Conservation (phyloP, 2,888 invertebrate genomes). For the Augiades crinisus region DNA sequence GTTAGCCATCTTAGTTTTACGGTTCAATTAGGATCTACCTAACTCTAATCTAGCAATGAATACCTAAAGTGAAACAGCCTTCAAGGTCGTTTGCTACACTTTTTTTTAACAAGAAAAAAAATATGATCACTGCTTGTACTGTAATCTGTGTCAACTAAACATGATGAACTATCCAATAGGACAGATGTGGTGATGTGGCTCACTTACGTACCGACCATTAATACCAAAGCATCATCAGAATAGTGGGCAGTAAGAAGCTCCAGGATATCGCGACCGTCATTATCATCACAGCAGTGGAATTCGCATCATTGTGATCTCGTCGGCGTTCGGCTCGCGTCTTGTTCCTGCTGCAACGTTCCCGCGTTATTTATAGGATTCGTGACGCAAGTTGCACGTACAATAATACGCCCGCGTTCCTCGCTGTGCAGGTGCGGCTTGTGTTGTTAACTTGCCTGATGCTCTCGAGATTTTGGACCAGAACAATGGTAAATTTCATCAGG, state of each 20-base stretch:
- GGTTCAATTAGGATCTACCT: too few relatives aligned
- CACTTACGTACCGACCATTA: background rate
- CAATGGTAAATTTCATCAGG: background rate
- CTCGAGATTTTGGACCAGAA: background rate
- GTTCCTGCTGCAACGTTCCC: constrained; percentile 36
- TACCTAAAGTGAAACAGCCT: too few relatives aligned
- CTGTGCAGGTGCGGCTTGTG: background rate
- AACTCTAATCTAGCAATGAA: too few relatives aligned
- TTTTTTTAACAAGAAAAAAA: too few relatives aligned
- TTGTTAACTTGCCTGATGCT: constrained; percentile 2
- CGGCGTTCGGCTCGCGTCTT: constrained; percentile 37
- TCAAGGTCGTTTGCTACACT: too few relatives aligned
- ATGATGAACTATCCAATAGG: too few relatives aligned
- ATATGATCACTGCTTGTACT: too few relatives aligned
- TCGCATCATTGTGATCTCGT: constrained; percentile 36
- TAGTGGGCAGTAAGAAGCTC: background rate
- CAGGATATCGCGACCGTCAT: constrained; percentile 36
- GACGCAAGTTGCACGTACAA: constrained; percentile 44
- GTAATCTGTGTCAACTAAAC: too few relatives aligned
- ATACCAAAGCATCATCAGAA: background rate
- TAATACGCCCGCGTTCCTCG: constrained; percentile 13
- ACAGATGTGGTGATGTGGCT: too few relatives aligned
- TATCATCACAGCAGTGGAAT: constrained; percentile 34
- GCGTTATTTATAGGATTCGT: constrained; percentile 46
- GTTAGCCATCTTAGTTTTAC: too few relatives aligned